These are phyloP conservation scores for Trypoxylus dichotomus DNA, from an alignment of 1,140 invertebrate species.

Conservation along the genomic window DNA sequence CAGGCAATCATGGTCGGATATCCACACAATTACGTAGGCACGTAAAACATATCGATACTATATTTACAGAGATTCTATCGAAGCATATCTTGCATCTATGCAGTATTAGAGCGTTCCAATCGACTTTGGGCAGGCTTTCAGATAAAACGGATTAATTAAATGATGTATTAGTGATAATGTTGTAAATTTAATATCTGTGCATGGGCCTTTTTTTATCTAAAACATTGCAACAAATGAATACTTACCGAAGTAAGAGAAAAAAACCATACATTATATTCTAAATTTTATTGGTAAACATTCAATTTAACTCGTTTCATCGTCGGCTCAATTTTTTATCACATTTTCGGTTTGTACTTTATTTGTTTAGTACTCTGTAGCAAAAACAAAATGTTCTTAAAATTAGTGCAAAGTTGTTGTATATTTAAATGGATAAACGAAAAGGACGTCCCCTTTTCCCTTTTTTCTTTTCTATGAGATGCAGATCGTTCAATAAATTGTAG, in stretches of 20 bases:
- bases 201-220: neutral
- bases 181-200: neutral
- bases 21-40: neutral
- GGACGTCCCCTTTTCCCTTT: too few species aligned
- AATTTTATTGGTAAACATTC: neutral
- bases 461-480: too few species aligned
- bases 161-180: neutral
- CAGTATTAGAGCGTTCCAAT: neutral
- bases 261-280: neutral
- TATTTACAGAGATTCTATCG: neutral
- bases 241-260: neutral
- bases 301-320: neutral
- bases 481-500: too few species aligned
- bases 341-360: too few species aligned
- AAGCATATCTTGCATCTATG: neutral
- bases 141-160: neutral
- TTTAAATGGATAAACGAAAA: too few species aligned
- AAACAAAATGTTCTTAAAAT: too few species aligned
- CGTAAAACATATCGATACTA: neutral
- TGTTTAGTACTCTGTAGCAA: too few species aligned
- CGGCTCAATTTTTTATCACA: too few species aligned
- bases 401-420: too few species aligned
- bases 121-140: neutral
- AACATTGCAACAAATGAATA: neutral
- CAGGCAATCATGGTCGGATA: conserved; percentile 1